Evolutionary conservation across 2,113 vertebrate species (phyloP).

Genomic region (Bagarius yarrelli): DNA sequence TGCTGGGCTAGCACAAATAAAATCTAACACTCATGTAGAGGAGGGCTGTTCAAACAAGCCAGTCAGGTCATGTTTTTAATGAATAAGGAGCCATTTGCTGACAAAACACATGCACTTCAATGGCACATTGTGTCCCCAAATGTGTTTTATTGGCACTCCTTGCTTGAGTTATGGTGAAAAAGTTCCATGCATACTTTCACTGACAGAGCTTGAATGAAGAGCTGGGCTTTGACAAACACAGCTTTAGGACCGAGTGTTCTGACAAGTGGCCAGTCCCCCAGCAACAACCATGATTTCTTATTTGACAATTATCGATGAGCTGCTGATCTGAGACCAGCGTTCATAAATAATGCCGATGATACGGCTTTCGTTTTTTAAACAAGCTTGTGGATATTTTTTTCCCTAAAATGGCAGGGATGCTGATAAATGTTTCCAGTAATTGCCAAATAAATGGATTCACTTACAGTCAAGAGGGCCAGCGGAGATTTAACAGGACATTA

Average conservation of each 20-base stretch:
- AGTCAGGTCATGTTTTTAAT: slow-evolving; percentile 53
- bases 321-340: slow-evolving; percentile 30
- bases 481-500: slow-evolving; percentile 24
- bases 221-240: slow-evolving; percentile 45
- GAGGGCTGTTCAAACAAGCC: slow-evolving; percentile 58
- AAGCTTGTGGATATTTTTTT: background rate
- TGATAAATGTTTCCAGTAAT: slow-evolving; percentile 56
- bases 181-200: slow-evolving; percentile 50
- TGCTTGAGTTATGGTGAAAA: slow-evolving; percentile 47
- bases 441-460: slow-evolving; percentile 44
- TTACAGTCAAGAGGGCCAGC: slow-evolving; percentile 35
- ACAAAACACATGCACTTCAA: slow-evolving; percentile 53
- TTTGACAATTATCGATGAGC: background rate
- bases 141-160: slow-evolving; percentile 50
- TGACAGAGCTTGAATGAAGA: slow-evolving; percentile 39
- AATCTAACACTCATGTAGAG: slow-evolving; percentile 59
- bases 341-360: background rate
- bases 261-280: slow-evolving; percentile 4
- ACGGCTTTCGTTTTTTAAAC: background rate
- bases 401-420: slow-evolving; percentile 48
- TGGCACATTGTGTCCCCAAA: slow-evolving; percentile 45
- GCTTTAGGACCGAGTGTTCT: slow-evolving; percentile 32
- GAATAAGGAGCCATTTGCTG: slow-evolving; percentile 58
- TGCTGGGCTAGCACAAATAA: slow-evolving; percentile 60
- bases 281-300: background rate